These are phyloP conservation scores for Manis javanica DNA, from an alignment of 2,797 vertebrate genomes.

Conservation along the genomic window DNA sequence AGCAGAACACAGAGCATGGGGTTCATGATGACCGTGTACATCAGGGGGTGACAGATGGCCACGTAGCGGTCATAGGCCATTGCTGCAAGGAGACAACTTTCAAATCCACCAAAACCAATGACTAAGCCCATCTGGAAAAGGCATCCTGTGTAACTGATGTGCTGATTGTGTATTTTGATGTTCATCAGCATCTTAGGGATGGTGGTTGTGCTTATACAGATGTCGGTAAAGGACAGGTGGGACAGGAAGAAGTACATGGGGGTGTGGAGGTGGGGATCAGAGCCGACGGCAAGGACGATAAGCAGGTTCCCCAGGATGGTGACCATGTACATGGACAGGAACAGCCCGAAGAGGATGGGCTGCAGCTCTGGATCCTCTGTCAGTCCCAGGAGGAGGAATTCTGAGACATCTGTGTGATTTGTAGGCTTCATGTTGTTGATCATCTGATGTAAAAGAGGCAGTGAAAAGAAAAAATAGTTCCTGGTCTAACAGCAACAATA, in stretches of 20 bases:
- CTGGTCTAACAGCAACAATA: background rate
- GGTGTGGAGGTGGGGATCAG: conserved; percentile 21
- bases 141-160: background rate
- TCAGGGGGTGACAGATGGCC: background rate
- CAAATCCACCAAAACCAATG: background rate
- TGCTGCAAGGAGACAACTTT: background rate
- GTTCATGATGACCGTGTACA: too few species aligned
- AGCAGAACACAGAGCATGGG: too few species aligned
- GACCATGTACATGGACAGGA: conserved; percentile 48
- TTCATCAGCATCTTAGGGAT: conserved; percentile 37
- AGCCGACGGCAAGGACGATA: conserved; percentile 38
- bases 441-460: background rate
- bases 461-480: background rate
- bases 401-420: background rate
- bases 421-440: background rate
- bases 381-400: conserved; percentile 54
- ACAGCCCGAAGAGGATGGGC: background rate
- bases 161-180: background rate
- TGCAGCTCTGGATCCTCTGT: background rate
- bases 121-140: background rate
- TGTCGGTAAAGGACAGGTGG: conserved; percentile 31
- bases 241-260: conserved; percentile 62
- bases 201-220: conserved; percentile 31
- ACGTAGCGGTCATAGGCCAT: conserved; percentile 19
- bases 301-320: conserved; percentile 48